Evolutionary conservation across 1,140 invertebrate genomes (phyloP), one percentile per base, ranked within the genome.

Genomic region (Magallana angulata): DNA sequence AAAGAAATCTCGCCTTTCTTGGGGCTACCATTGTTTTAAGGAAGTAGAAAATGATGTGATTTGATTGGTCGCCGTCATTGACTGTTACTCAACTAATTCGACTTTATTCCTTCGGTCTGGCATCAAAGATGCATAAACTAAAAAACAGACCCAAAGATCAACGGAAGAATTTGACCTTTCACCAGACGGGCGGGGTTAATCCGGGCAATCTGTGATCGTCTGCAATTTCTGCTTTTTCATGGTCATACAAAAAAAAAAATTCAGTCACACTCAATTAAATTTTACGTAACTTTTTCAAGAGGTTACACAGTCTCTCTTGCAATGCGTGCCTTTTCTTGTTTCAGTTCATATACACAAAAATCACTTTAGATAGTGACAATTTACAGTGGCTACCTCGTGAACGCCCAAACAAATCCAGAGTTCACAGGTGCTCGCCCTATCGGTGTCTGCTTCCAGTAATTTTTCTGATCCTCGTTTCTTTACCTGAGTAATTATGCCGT

Each of bases 11-110:
- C 18, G 68, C 18, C 24, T 76, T 76, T 18, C 68, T 76, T 11
- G 18, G 18, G 68, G 68, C 68, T 76, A 48, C 18, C 36, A 12
- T 11, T 24, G 24, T 18, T 76, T 76, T 24, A 76, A 76, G 68
- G 68, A 76, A 76, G 68, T 76, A 36, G 36, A 76, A 36, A 76
- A 76, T 30, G 68, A 76, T 9, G 24, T 12, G 68, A 76, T 76
- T 76, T 76, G 24, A 76, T 76, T 76, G 68, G 68, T 30, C 24
- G 68, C 36, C 24, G 24, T 76, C 68, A 30, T 30, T 76, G 36
- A 48, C 36, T 48, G 2, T 48, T 48, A 48, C 5, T 48, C 36
- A 48, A 2, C 36, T 48, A 48, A 48, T 48, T 48, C 36, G 36
- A 48, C 36, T 48, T 48, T 48, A 48, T 48, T 48, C 36, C 36